phyloP scores from a whole-genome alignment of 2,888 invertebrate species.

The Tuberolachnus salignus region DNA sequence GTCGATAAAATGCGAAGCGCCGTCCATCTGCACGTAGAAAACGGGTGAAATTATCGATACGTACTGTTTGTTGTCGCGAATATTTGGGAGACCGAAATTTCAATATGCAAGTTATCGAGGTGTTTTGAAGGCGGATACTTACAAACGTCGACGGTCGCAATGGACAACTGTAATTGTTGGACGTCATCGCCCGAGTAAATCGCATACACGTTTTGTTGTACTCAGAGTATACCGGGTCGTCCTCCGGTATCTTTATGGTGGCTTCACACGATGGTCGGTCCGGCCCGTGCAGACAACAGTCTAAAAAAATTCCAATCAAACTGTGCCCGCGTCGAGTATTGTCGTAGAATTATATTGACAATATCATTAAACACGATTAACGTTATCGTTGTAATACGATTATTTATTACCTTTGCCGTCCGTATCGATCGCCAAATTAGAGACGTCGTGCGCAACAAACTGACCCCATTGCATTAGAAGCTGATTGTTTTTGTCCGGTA shows the following conservation, averaged over 20 bases:
- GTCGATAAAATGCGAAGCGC: slow-evolving; percentile 61
- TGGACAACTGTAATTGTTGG: slow-evolving; percentile 63
- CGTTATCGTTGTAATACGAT: no score
- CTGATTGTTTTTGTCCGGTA: slow-evolving; percentile 20
- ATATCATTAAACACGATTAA: no score
- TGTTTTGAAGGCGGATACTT: slow-evolving; percentile 59
- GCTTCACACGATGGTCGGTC: no score
- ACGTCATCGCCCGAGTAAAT: slow-evolving; percentile 62
- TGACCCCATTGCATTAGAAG: slow-evolving; percentile 73
- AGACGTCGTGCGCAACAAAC: slow-evolving; percentile 79
- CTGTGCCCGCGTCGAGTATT: no score
- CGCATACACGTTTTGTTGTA: slow-evolving; percentile 61
- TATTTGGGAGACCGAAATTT: no score
- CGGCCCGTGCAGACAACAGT: slow-evolving; percentile 16
- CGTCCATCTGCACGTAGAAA: slow-evolving; percentile 4
- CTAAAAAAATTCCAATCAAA: background rate
- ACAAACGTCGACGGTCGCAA: slow-evolving; percentile 80
- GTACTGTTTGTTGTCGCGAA: background rate
- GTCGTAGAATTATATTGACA: no score
- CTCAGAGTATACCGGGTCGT: slow-evolving; percentile 61
- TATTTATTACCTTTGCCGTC: slow-evolving; percentile 3
- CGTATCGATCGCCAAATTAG: slow-evolving; percentile 69
- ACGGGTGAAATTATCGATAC: no score
- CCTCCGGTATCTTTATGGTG: slow-evolving; percentile 59
- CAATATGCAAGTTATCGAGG: no score